Evolutionary conservation across 2,888 invertebrate genomes (phyloP).

Genomic region (Sturmia bella): DNA sequence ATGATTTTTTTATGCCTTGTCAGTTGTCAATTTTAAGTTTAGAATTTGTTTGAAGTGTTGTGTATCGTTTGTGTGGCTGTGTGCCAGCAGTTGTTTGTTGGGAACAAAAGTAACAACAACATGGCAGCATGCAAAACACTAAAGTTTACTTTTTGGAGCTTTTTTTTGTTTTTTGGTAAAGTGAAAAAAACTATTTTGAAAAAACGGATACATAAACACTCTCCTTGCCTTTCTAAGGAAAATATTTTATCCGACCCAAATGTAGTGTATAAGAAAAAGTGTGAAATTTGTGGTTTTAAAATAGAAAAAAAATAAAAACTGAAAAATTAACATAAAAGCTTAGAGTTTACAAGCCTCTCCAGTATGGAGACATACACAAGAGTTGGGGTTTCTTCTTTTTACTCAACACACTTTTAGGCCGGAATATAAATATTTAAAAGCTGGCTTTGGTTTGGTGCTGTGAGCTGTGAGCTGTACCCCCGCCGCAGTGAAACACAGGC

Average conservation of each 20-base stretch:
- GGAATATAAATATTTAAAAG: conserved; percentile 28
- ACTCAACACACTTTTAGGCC: conserved; percentile 24
- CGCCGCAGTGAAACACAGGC: conserved; percentile 65
- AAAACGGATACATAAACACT: conserved; percentile 12
- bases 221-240: conserved; percentile 41
- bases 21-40: conserved; percentile 49
- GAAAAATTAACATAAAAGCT: conserved; percentile 79
- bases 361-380: conserved; percentile 34
- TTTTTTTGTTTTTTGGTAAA: conserved; percentile 9
- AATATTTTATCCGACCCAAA: conserved; percentile 38
- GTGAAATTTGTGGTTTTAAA: conserved; percentile 55
- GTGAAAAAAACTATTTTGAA: conserved; percentile 48
- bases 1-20: conserved; percentile 32
- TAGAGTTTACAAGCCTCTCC: conserved; percentile 71
- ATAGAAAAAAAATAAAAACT: conserved; percentile 51
- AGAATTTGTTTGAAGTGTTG: neutral
- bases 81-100: conserved; percentile 72
- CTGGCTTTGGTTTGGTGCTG: conserved; percentile 11
- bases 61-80: conserved; percentile 11
- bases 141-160: conserved; percentile 76
- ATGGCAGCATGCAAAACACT: conserved; percentile 74
- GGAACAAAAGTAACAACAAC: conserved; percentile 48
- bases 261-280: conserved; percentile 48
- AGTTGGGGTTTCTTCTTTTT: conserved; percentile 26
- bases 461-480: conserved; percentile 59